A percentile compares a stretch with the other conserved stretches of the same genome.
These are phyloP conservation scores for Arctocebus calabarensis DNA, from an alignment of 2,797 vertebrate species.

Conservation along the genomic window DNA sequence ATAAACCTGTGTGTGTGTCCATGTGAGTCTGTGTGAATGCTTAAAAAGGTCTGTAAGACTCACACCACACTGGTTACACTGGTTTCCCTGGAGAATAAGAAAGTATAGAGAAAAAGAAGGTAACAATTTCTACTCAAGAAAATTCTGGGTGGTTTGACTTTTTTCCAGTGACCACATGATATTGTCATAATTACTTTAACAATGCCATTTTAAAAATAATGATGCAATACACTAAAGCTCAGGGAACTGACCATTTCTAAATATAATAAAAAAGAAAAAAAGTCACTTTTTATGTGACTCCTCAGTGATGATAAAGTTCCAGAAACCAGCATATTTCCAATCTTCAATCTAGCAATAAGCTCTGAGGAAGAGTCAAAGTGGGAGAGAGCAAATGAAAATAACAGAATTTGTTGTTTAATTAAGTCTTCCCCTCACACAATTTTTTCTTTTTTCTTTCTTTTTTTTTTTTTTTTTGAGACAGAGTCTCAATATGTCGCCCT, in stretches of 20 bases:
- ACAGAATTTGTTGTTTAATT: background rate
- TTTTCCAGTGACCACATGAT: background rate
- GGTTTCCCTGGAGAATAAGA: background rate
- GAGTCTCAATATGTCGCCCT: too few species aligned
- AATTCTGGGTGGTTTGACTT: background rate
- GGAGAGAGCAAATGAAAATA: background rate
- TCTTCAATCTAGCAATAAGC: background rate
- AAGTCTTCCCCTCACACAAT: background rate
- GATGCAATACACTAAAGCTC: background rate
- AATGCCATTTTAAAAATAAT: background rate
- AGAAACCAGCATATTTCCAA: background rate
- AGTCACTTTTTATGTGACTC: background rate
- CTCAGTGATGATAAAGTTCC: background rate
- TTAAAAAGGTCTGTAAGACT: background rate
- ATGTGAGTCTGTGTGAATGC: background rate
- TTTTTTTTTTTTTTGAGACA: too few species aligned
- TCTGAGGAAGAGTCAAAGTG: background rate
- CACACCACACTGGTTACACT: background rate
- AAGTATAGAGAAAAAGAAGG: background rate
- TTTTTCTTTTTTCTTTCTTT: too few species aligned
- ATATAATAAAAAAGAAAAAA: background rate
- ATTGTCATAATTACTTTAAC: slow-evolving; percentile 11
- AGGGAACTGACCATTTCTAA: background rate
- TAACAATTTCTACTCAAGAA: background rate
- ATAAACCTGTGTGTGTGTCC: background rate